Percentiles rank a stretch among this genome's conserved stretches.
Conservation (phyloP, 2,888 invertebrate genomes). For the Agelastica alni region DNA sequence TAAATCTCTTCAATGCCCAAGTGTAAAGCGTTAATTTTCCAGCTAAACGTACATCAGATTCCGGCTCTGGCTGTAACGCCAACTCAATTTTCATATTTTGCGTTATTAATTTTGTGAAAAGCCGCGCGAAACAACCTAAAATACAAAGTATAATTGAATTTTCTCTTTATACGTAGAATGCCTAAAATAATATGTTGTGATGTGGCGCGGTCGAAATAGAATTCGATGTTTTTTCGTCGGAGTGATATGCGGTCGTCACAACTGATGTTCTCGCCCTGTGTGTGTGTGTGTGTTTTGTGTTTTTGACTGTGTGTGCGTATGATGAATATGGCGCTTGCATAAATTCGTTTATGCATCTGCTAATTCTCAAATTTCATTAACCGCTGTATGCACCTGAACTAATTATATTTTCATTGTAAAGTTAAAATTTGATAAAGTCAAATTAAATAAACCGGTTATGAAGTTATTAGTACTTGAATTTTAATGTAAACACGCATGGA, state of each 20-base stretch:
- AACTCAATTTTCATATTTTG: slow-evolving; percentile 31
- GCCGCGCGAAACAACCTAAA: slow-evolving; percentile 27
- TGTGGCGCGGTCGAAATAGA: slow-evolving; percentile 21
- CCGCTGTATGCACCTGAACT: slow-evolving; percentile 10
- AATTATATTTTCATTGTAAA: slow-evolving; percentile 9
- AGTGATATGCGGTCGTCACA: slow-evolving; percentile 1
- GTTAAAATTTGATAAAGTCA: neutral
- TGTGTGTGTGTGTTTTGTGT: slow-evolving; percentile 1
- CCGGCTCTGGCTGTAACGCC: slow-evolving; percentile 20
- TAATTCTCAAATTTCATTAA: slow-evolving; percentile 15
- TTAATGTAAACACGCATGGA: slow-evolving; percentile 2
- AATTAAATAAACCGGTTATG: slow-evolving; percentile 5
- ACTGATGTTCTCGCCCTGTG: slow-evolving; percentile 2
- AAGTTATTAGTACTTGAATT: neutral
- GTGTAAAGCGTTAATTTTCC: slow-evolving; percentile 19
- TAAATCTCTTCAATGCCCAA: neutral
- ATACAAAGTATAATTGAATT: slow-evolving; percentile 31
- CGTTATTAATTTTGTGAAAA: slow-evolving; percentile 31
- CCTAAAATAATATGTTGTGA: slow-evolving; percentile 29
- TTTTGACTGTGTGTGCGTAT: neutral
- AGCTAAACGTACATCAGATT: slow-evolving; percentile 27
- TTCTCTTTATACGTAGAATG: slow-evolving; percentile 20
- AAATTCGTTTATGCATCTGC: slow-evolving; percentile 16
- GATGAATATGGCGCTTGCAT: slow-evolving; percentile 10
- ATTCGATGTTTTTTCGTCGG: slow-evolving; percentile 21